Conservation (phyloP, 2,888 invertebrate genomes). For the Cotesia congregata region DNA sequence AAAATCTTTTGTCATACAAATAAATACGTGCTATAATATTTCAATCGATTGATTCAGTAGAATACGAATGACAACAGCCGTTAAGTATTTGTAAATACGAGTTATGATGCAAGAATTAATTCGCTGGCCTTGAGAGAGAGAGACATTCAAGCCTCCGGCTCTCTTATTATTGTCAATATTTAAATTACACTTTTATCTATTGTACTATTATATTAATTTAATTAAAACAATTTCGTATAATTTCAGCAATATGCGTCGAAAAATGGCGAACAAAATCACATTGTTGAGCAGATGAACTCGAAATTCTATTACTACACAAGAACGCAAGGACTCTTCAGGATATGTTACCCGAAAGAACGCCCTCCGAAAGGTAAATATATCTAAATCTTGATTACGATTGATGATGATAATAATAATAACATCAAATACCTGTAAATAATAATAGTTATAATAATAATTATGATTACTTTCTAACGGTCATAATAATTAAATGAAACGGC, state of each 20-base stretch:
- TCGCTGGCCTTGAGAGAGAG: conserved; percentile 53
- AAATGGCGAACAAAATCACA: conserved; percentile 78
- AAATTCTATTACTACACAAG: conserved; percentile 93
- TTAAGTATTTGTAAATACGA: conserved; percentile 3
- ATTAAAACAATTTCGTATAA: conserved; percentile 32
- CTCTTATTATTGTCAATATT: conserved; percentile 37
- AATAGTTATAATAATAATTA: background rate
- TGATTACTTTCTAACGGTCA: conserved; percentile 9
- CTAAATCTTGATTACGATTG: conserved; percentile 8
- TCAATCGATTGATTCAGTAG: conserved; percentile 11
- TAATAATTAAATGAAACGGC: conserved; percentile 6
- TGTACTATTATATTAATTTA: background rate
- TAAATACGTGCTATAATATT: conserved; percentile 17
- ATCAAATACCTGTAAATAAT: background rate
- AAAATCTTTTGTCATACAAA: background rate
- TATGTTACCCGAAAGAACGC: conserved; percentile 93
- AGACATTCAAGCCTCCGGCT: conserved; percentile 43
- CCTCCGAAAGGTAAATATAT: conserved; percentile 81
- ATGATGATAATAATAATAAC: too few species aligned
- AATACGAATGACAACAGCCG: conserved; percentile 22
- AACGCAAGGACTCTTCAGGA: conserved; percentile 93
- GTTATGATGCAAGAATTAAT: conserved; percentile 50
- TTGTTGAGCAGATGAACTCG: conserved; percentile 84
- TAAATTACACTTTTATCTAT: conserved; percentile 39
- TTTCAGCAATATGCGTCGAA: conserved; percentile 81